phyloP scores from a whole-genome alignment of 1,140 invertebrate genomes.

The Nilaparvata lugens region DNA sequence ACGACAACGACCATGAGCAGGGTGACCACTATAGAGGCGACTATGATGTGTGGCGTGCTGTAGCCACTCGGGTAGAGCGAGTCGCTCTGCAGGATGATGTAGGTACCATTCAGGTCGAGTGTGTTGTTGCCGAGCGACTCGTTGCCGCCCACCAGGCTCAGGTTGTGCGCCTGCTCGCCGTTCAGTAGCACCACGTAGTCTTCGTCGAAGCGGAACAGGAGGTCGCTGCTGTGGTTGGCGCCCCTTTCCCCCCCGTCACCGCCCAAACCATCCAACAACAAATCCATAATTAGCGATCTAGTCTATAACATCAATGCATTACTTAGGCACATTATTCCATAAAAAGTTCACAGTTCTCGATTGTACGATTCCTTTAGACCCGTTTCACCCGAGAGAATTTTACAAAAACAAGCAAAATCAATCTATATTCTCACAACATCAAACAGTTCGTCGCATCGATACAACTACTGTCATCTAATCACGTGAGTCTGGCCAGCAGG shows the following conservation, averaged over 20 bases:
- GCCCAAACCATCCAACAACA: constrained; percentile 10
- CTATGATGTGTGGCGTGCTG: constrained; percentile 71
- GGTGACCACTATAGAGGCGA: constrained; percentile 83
- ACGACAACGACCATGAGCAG: constrained; percentile 93
- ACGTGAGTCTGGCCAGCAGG: no score
- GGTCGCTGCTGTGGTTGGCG: constrained; percentile 13
- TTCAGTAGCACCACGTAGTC: constrained; percentile 22
- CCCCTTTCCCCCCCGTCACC: constrained; percentile 7
- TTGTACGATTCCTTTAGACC: constrained; percentile 3
- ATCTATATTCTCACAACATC: no score
- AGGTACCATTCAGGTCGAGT: constrained; percentile 27
- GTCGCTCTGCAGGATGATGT: constrained; percentile 30
- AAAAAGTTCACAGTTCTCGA: neutral
- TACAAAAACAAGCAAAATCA: neutral
- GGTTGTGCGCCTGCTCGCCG: constrained; percentile 14
- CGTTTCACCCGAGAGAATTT: constrained; percentile 10
- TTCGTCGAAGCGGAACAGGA: constrained; percentile 22
- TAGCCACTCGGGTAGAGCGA: constrained; percentile 75
- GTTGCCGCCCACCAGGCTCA: constrained; percentile 22
- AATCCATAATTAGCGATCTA: neutral
- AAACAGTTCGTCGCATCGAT: no score
- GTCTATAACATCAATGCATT: neutral
- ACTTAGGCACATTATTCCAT: no score
- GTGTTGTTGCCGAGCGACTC: constrained; percentile 29
- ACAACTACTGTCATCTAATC: no score